These are phyloP conservation scores for Eleginops maclovinus DNA, from an alignment of 2,113 vertebrate species.

Conservation along the genomic window DNA sequence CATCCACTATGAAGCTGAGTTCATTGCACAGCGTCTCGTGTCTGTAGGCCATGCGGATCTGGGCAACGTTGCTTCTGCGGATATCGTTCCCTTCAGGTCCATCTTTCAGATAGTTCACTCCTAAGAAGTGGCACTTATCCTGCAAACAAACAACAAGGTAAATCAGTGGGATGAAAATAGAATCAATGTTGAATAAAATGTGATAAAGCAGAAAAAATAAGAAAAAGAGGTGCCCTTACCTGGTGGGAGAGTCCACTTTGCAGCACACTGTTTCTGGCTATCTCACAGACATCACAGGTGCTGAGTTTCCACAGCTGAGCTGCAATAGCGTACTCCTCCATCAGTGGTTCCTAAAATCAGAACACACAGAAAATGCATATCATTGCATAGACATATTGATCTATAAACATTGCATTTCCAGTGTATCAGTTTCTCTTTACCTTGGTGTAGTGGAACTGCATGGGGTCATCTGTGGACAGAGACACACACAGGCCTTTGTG, in stretches of 20 bases:
- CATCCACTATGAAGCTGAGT: constrained; percentile 92
- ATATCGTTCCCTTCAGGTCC: constrained; percentile 95
- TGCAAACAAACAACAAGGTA: constrained; percentile 57
- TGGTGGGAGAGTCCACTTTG: constrained; percentile 92
- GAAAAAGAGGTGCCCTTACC: constrained; percentile 70
- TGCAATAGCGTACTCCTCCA: constrained; percentile 98
- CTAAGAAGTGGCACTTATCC: constrained; percentile 94
- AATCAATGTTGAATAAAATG: background rate
- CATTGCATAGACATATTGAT: background rate
- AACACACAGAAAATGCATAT: constrained; percentile 29
- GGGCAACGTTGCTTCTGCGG: constrained; percentile 93
- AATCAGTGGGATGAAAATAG: background rate
- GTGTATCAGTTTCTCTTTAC: constrained; percentile 71
- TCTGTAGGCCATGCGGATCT: constrained; percentile 95
- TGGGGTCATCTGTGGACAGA: constrained; percentile 94
- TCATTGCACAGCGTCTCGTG: constrained; percentile 94
- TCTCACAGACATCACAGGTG: constrained; percentile 95
- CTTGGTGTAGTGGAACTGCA: constrained; percentile 98
- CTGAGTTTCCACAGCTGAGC: constrained; percentile 97
- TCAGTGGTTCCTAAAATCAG: constrained; percentile 89
- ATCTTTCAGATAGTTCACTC: constrained; percentile 89
- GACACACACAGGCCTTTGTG: constrained; percentile 93
- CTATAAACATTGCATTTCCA: constrained; percentile 3
- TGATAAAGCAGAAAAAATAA: background rate
- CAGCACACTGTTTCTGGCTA: constrained; percentile 93